phyloP scores from a whole-genome alignment of 2,113 vertebrate genomes.

The Muntiacus muntjak region DNA sequence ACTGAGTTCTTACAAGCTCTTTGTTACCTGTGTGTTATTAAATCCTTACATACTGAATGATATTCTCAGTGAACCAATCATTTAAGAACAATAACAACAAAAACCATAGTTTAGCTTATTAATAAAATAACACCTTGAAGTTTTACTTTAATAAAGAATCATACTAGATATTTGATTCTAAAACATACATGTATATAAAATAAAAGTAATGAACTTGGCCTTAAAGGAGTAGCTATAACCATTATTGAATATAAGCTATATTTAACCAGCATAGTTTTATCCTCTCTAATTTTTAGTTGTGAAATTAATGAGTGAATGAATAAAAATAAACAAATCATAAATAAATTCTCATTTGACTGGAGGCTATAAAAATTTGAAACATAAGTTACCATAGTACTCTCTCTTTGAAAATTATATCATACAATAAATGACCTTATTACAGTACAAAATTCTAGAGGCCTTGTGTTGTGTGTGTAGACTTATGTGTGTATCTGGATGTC shows the following conservation, averaged over 20 bases:
- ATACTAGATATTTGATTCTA: not conserved
- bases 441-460: not conserved
- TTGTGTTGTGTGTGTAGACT: not conserved
- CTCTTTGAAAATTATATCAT: not conserved
- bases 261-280: not conserved
- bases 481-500: not conserved
- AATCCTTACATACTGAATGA: not conserved
- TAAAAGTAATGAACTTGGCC: not conserved
- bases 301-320: not conserved
- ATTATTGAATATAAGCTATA: not conserved
- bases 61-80: not conserved
- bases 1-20: not conserved
- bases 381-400: not conserved
- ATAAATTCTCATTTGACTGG: not conserved
- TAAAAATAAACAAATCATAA: not conserved
- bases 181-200: not conserved
- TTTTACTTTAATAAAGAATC: not conserved
- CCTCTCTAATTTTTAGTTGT: not conserved
- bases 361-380: not conserved
- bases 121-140: not conserved
- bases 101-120: not conserved
- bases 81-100: not conserved
- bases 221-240: not conserved
- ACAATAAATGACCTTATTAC: not conserved
- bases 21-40: not conserved